These are phyloP conservation scores for Sepioteuthis lessoniana DNA, from an alignment of 2,888 invertebrate genomes.

Conservation along the genomic window DNA sequence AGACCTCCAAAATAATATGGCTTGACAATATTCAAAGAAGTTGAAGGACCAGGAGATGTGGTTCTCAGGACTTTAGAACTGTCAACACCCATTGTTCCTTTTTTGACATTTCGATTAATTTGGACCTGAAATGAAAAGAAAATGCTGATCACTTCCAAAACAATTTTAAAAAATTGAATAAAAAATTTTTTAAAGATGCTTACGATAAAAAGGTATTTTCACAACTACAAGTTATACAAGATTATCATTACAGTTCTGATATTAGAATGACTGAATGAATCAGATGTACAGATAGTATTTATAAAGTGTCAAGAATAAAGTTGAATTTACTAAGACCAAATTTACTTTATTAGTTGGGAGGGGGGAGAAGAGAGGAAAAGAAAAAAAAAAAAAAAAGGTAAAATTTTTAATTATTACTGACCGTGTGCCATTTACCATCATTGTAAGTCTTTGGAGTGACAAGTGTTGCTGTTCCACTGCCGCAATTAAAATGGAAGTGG, in stretches of 20 bases:
- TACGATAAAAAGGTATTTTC: too few species aligned
- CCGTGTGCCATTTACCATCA: conserved; percentile 93
- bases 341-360: too few species aligned
- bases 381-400: neutral
- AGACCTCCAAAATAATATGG: conserved; percentile 90
- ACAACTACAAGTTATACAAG: too few species aligned
- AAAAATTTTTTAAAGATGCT: too few species aligned
- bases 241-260: too few species aligned
- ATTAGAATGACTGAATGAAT: too few species aligned
- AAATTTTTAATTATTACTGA: conserved; percentile 75
- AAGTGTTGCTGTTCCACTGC: conserved; percentile 84
- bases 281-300: too few species aligned
- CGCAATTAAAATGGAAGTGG: conserved; percentile 89
- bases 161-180: too few species aligned
- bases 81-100: conserved; percentile 82
- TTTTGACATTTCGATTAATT: conserved; percentile 80
- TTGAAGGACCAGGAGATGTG: conserved; percentile 77
- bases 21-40: conserved; percentile 78
- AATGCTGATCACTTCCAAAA: neutral
- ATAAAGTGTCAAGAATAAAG: too few species aligned
- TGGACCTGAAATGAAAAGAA: conserved; percentile 77
- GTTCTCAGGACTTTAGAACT: conserved; percentile 77
- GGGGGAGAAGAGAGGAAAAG: too few species aligned
- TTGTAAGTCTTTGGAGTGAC: conserved; percentile 84
- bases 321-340: too few species aligned